A percentile compares a stretch with the other conserved stretches of the same genome.
These are phyloP conservation scores for Microhierax caerulescens DNA, from an alignment of 2,797 vertebrate genomes.

Conservation along the genomic window DNA sequence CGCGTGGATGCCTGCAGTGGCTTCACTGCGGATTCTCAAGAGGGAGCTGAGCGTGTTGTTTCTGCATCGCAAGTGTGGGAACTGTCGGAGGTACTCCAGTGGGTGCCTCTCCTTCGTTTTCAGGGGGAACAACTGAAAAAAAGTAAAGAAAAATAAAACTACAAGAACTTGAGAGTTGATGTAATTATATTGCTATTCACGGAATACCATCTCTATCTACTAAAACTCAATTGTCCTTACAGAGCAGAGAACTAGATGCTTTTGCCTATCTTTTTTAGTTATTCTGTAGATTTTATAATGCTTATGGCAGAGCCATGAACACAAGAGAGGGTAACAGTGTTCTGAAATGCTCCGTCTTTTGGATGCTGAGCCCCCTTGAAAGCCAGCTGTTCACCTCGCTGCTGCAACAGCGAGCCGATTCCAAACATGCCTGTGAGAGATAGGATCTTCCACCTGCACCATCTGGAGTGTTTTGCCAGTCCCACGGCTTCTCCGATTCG, in stretches of 20 bases:
- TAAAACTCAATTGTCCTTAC: background rate
- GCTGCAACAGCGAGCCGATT: fast-evolving
- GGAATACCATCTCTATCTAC: background rate
- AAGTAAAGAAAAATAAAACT: background rate
- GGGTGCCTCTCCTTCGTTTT: slow-evolving; percentile 87
- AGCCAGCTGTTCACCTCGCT: background rate
- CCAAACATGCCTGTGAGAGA: background rate
- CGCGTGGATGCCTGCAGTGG: slow-evolving; percentile 85
- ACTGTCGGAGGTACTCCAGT: slow-evolving; percentile 86
- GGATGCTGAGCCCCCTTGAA: background rate
- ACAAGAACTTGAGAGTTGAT: background rate
- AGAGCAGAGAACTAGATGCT: background rate
- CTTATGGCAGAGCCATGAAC: background rate
- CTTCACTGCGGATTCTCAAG: slow-evolving; percentile 89
- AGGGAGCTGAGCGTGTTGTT: slow-evolving; percentile 85
- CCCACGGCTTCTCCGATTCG: background rate
- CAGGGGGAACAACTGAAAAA: slow-evolving; percentile 80
- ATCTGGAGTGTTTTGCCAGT: background rate
- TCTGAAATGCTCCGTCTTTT: background rate
- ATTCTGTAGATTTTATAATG: background rate
- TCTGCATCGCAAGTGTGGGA: slow-evolving; percentile 90
- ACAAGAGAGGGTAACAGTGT: background rate
- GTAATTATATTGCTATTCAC: background rate
- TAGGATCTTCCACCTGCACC: background rate
- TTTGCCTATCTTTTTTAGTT: background rate